Conservation (phyloP, 1,140 invertebrate species). For the Gonatopus flavifemur region DNA sequence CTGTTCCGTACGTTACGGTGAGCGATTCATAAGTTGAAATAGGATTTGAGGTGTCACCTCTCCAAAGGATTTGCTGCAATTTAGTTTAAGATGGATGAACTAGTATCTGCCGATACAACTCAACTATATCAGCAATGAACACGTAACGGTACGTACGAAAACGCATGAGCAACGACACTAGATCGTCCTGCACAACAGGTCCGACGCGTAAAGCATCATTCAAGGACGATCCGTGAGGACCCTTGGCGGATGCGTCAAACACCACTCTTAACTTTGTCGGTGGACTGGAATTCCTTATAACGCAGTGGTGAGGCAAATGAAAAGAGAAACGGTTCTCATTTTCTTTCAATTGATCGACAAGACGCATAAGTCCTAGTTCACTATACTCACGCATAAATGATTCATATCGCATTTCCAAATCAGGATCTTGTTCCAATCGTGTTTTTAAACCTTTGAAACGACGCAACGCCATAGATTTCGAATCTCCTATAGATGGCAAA, state of each 20-base stretch:
- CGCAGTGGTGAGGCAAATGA: no score
- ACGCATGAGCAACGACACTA: constrained; percentile 1
- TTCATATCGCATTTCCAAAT: constrained; percentile 28
- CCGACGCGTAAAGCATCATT: no score
- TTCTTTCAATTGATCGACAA: background rate
- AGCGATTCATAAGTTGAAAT: no score
- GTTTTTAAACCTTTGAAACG: constrained; percentile 13
- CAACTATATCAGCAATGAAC: constrained; percentile 43
- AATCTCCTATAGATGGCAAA: constrained; percentile 14
- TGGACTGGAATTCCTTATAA: no score
- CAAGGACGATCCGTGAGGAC: constrained; percentile 10
- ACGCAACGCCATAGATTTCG: constrained; percentile 10
- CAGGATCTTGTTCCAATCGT: constrained; percentile 13
- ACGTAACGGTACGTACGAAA: constrained; percentile 35
- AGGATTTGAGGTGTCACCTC: no score
- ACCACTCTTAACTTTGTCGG: no score
- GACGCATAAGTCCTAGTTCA: constrained; percentile 37
- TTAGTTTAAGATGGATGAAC: no score
- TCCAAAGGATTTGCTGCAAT: no score
- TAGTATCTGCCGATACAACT: constrained; percentile 47
- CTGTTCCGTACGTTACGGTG: no score
- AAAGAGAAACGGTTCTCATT: background rate
- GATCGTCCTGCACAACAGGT: no score
- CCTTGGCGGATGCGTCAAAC: no score
- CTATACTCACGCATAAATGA: constrained; percentile 43